Conservation (phyloP, 2,113 vertebrate species). For the Macaca mulatta region DNA sequence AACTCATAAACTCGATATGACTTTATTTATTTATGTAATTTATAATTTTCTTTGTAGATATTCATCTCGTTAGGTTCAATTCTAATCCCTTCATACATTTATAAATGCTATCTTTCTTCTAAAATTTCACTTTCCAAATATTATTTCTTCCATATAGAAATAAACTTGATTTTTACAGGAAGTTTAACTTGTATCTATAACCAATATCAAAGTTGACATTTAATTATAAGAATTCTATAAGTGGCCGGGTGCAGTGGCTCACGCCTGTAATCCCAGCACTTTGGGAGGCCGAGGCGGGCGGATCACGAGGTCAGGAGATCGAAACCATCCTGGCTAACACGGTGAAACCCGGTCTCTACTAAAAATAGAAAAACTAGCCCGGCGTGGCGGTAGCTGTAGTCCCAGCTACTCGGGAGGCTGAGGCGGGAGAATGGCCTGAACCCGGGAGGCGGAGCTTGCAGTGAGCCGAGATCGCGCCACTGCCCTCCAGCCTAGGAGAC, state of each 20-base stretch:
- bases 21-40: background rate
- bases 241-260: accelerated
- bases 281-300: accelerated
- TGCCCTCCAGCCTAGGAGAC: no score
- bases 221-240: background rate
- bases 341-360: no score
- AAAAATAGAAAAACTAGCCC: no score
- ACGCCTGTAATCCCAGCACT: no score
- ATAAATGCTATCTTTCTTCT: background rate
- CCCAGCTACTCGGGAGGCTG: no score
- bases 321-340: no score
- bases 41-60: background rate
- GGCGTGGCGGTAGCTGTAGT: no score
- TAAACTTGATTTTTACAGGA: background rate
- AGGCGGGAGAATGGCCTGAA: no score
- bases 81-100: background rate
- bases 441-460: no score
- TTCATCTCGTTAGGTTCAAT: background rate
- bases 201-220: background rate
- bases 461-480: no score
- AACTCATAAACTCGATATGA: background rate
- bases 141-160: background rate
- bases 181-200: background rate
- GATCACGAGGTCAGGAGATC: no score
- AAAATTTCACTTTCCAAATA: background rate